These are phyloP conservation scores for Ditylenchus dipsaci DNA, from an alignment of 1,140 invertebrate species.

Conservation along the genomic window DNA sequence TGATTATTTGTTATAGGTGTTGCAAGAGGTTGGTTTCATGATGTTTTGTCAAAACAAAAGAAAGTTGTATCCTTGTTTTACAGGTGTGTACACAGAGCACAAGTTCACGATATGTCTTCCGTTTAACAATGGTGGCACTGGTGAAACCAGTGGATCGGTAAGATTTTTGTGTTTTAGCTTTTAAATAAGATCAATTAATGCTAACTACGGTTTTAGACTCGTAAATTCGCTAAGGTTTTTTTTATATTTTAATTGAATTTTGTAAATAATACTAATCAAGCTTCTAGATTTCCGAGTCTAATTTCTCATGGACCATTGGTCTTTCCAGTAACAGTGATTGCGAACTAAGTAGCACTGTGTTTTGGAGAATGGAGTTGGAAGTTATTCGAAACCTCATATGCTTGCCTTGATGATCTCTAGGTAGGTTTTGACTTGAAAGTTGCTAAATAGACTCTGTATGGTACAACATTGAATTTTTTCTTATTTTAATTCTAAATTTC, in stretches of 20 bases:
- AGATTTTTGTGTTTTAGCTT: slow-evolving; percentile 3
- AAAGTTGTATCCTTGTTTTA: too few species aligned
- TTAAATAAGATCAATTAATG: too few species aligned
- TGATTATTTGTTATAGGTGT: too few species aligned
- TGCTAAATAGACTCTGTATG: too few species aligned
- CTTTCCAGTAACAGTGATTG: slow-evolving; percentile 40
- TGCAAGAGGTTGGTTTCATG: slow-evolving; percentile 18
- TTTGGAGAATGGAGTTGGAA: slow-evolving; percentile 48
- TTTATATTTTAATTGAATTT: too few species aligned
- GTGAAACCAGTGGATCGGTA: slow-evolving; percentile 46
- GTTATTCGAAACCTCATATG: slow-evolving; percentile 36
- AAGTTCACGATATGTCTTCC: slow-evolving; percentile 49
- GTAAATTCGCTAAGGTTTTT: slow-evolving; percentile 40
- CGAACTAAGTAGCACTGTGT: slow-evolving; percentile 39
- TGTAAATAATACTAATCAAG: too few species aligned
- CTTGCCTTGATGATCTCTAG: slow-evolving; percentile 36
- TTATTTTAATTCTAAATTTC: too few species aligned
- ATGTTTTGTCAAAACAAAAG: too few species aligned
- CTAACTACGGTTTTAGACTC: slow-evolving; percentile 35
- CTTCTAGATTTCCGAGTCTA: slow-evolving; percentile 37
- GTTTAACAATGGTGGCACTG: slow-evolving; percentile 50
- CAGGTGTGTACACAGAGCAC: slow-evolving; percentile 39
- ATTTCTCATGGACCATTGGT: slow-evolving; percentile 50
- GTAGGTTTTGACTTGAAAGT: too few species aligned
- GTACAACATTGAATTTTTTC: too few species aligned